phyloP scores from a whole-genome alignment of 1,140 invertebrate species.

The Panagrolaimus sp. region DNA sequence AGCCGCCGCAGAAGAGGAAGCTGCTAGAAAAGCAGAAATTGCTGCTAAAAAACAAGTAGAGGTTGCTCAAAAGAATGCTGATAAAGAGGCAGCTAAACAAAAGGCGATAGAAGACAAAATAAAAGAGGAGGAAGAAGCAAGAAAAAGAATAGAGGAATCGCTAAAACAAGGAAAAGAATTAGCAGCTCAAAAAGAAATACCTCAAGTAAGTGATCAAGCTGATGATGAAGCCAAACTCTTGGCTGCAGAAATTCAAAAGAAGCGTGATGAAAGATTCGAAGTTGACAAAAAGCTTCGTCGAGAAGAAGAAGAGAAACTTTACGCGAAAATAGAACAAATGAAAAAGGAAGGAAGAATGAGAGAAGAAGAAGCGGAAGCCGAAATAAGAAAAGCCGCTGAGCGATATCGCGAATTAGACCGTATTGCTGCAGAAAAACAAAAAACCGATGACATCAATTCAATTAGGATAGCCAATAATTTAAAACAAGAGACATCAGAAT shows the following conservation, averaged over 20 bases:
- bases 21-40: not conserved
- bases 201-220: not conserved
- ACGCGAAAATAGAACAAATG: not conserved
- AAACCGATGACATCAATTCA: not conserved
- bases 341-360: not conserved
- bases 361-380: constrained; percentile 1
- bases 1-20: not conserved
- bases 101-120: not conserved
- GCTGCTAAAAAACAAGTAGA: not conserved
- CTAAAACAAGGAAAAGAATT: not conserved
- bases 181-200: not conserved
- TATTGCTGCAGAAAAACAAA: no score
- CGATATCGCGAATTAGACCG: not conserved
- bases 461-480: not conserved
- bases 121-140: not conserved
- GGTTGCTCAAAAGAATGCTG: not conserved
- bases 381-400: not conserved
- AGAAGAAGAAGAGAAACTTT: not conserved
- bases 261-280: not conserved
- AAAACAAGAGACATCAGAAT: not conserved
- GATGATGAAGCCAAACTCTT: not conserved
- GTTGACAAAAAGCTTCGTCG: not conserved
- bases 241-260: not conserved
- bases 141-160: not conserved
- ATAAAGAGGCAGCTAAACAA: not conserved